Evolutionary conservation across 2,113 vertebrate genomes (phyloP), one percentile per base, ranked within the genome.

Genomic region (Alectura lathami): DNA sequence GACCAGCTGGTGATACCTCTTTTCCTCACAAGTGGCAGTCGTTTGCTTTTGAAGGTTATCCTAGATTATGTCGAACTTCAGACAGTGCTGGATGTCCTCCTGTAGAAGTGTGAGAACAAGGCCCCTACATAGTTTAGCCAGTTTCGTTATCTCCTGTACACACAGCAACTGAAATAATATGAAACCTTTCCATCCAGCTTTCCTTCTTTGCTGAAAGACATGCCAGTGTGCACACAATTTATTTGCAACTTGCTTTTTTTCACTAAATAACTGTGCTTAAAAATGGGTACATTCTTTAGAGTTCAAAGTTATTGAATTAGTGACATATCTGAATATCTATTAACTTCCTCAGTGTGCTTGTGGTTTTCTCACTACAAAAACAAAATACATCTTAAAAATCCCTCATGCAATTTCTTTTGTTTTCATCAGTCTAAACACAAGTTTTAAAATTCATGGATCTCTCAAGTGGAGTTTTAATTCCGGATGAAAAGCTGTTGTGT

Each of bases 361-460:
- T 45, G 16, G 40, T 93, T 85, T 85, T 84, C 67, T 89, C 74
- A 73, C 34, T 78, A 42, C n/a, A 51, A 91, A 88, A 85, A 47
- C 43, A 90, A 81, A 11, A 34, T n/a, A 30, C 53, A 27, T 32
- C 1, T 1, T 80, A 62, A 95, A 93, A 76, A 8, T 6, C 4
- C 5, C 42, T 59, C 13, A 16, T 50, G 45, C 63, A 57, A 63
- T 82, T 89, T 74, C 22, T 63, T 88, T 83, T 20, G 13, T 86
- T 83, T 70, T 77, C 60, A 56, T 75, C 27, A 50, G 42, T 84
- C 70, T 59, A 92, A 92, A 72, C 64, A 23, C 6, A 45, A 16
- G 13, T 17, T 93, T 96, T 91, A 8, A 43, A 91, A 94, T 88
- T 90, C 34, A 26, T 11, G 0, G 79, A 50, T 83, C 54, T 80